Percentiles rank a stretch among this genome's conserved stretches.
These are phyloP conservation scores for Crambe crambe DNA, from an alignment of 37 sponge, comb jelly and placozoan genomes.

Conservation along the genomic window DNA sequence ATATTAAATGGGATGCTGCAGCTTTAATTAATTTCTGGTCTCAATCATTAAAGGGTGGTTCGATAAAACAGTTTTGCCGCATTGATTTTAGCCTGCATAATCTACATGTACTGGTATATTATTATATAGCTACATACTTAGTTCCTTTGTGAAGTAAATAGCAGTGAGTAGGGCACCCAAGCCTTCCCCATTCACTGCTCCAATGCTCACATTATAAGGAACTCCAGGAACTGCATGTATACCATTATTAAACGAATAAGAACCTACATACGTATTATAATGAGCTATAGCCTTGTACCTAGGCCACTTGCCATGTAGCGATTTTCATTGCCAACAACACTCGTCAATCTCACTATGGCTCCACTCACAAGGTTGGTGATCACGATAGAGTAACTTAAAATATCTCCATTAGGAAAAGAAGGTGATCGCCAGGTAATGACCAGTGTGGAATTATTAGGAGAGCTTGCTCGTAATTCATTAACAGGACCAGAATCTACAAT, in stretches of 20 bases:
- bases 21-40: too few species aligned
- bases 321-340: neutral
- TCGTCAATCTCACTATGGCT: neutral
- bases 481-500: neutral
- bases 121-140: neutral
- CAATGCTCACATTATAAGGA: neutral
- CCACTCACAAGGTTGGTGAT: neutral
- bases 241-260: too few species aligned
- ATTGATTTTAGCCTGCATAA: too few species aligned
- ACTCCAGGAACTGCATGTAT: neutral
- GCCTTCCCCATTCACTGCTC: neutral
- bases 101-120: too few species aligned
- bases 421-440: slow-evolving; percentile 60
- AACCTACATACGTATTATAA: too few species aligned
- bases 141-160: neutral
- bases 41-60: too few species aligned
- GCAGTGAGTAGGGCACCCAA: neutral
- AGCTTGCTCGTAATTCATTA: neutral
- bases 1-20: too few species aligned
- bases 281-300: too few species aligned
- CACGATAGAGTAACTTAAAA: slow-evolving; percentile 39
- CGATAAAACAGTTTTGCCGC: too few species aligned
- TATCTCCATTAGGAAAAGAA: slow-evolving; percentile 46
- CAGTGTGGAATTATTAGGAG: neutral
- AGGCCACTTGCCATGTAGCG: neutral